phyloP scores from a whole-genome alignment of 2,113 vertebrate species.

The Paramormyrops kingsleyae region DNA sequence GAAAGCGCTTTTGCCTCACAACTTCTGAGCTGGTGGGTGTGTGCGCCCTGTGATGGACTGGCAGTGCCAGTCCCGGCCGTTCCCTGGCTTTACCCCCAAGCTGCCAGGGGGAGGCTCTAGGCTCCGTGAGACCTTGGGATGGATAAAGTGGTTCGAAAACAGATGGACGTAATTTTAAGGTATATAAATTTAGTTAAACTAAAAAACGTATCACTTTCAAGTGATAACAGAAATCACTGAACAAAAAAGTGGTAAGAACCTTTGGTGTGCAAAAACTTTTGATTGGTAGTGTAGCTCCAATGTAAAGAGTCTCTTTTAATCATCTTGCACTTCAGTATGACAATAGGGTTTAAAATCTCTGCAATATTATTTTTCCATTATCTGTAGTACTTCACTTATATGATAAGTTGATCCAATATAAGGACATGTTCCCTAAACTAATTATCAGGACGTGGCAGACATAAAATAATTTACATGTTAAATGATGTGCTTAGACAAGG shows the following conservation, averaged over 20 bases:
- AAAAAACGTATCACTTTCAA: background rate
- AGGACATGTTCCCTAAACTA: background rate
- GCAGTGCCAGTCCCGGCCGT: background rate
- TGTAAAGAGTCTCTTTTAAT: background rate
- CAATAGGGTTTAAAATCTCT: background rate
- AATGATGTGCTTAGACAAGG: background rate
- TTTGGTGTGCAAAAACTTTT: too few relatives aligned
- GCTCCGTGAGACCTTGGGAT: background rate
- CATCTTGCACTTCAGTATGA: background rate
- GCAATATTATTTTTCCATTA: background rate
- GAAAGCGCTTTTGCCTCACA: background rate
- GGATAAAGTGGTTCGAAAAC: background rate
- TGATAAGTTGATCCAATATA: background rate
- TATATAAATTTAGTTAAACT: background rate
- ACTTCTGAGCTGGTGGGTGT: background rate
- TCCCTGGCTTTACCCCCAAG: background rate
- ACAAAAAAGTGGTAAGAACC: background rate
- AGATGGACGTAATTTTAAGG: background rate
- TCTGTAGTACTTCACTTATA: background rate
- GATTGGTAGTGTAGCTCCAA: background rate
- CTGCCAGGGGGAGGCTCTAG: background rate
- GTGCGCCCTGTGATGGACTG: background rate
- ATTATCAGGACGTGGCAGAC: background rate
- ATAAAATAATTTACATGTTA: slow-evolving; percentile 2
- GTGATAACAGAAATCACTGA: background rate